Evolutionary conservation across 1,140 invertebrate species (phyloP), one percentile per base, ranked within the genome.

Genomic region (Drosophila nannoptera): DNA sequence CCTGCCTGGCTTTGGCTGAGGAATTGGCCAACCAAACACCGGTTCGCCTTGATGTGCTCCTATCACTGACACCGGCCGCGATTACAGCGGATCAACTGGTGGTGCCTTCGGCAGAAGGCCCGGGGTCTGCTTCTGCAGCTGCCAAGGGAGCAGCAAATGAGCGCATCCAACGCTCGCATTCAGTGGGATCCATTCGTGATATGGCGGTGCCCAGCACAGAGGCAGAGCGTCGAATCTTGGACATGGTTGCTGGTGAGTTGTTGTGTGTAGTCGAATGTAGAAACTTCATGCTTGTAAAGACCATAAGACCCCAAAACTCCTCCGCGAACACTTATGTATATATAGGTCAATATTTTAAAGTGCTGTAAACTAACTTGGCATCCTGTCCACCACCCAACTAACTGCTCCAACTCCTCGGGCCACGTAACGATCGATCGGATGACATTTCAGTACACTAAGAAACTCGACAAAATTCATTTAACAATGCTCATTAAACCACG

Each of bases 1-100:
- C 93, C 42, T 97, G 97, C 89, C 90, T 97, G 48, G 95, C 96
- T 59, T 92, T 96, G 60, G 95, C 96, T 0, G 96, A 97, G 89
- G 94, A 96, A 72, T 89, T 98, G 68, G 96, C 96, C 4, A 96
- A 95, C 74, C 94, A 97, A 88, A 97, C 96, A 0, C 96, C 96
- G 0, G 96, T 97, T 8, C 91, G 96, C 45, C 91, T 97, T 29
- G 97, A 98, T 90, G 90, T 97, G 36, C 90, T 98, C n/a, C 91
- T 97, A 8, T 96, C 95, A 0, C 89, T 97, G 40, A 95, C 95
- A 43, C 95, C 95, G 1, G 92, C 93, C 67, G 90, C 94, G 50
- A 90, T 93, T 16, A 87, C 91, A 75, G 90, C 92, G 9, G 93
- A 94, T 71, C 94, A 94, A 78, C 87, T 95, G 49, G 91, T 95